These are phyloP conservation scores for Tragelaphus buxtoni DNA, from an alignment of 2,113 vertebrate species.

Conservation along the genomic window DNA sequence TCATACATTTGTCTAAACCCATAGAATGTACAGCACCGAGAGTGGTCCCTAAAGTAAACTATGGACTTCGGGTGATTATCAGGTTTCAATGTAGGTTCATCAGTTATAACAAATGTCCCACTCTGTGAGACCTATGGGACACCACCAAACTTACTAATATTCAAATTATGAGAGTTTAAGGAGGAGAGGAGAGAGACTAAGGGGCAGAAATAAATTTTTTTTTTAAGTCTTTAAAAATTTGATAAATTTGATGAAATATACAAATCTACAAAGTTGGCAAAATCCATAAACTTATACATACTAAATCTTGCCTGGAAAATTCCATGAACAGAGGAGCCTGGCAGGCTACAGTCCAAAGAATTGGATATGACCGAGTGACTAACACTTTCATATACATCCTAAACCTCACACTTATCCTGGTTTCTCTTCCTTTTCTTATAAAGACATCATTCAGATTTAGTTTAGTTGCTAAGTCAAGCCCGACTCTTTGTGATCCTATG, in stretches of 20 bases:
- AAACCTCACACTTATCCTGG: not conserved
- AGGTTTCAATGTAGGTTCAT: not conserved
- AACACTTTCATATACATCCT: not conserved
- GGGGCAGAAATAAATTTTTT: not conserved
- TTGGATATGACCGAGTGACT: not conserved
- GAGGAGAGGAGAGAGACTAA: not conserved
- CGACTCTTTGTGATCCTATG: rapidly evolving
- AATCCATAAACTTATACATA: not conserved
- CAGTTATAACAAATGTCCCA: not conserved
- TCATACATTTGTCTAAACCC: not conserved
- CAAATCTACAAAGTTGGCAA: not conserved
- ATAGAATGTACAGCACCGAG: not conserved
- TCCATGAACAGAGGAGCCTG: not conserved
- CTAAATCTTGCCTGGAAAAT: not conserved
- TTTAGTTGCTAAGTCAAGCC: not conserved
- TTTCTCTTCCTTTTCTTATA: not conserved
- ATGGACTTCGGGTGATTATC: not conserved
- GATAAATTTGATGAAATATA: not conserved
- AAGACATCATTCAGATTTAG: not conserved
- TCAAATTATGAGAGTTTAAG: not conserved
- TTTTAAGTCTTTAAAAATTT: not conserved
- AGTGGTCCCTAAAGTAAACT: not conserved
- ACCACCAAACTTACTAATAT: not conserved
- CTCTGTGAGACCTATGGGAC: not conserved
- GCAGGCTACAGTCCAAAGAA: not conserved